Conservation (phyloP, 2,797 vertebrate species). For the Apogon talboti region DNA sequence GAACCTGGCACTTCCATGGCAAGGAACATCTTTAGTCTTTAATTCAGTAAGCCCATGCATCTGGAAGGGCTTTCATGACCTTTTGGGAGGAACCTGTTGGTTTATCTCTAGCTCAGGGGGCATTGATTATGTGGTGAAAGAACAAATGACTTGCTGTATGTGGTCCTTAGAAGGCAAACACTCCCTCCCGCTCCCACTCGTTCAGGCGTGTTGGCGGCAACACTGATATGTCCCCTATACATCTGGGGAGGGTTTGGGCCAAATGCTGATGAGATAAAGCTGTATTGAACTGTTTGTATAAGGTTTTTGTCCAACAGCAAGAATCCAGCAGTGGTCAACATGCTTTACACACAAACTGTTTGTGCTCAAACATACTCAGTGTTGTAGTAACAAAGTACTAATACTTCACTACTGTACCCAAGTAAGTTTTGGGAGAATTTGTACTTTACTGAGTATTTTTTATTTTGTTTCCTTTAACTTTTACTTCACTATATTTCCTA, state of each 20-base stretch:
- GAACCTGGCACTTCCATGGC: background rate
- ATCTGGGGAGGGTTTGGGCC: slow-evolving; percentile 45
- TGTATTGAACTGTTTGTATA: slow-evolving; percentile 61
- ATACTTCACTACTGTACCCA: too few relatives aligned
- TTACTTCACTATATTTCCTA: too few relatives aligned
- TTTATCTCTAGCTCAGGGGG: slow-evolving; percentile 71
- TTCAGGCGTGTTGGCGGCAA: slow-evolving; percentile 34
- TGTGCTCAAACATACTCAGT: slow-evolving; percentile 2
- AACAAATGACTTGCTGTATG: slow-evolving; percentile 78
- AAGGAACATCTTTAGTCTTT: slow-evolving; percentile 43
- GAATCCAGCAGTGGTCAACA: slow-evolving; percentile 39
- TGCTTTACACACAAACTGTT: slow-evolving; percentile 44
- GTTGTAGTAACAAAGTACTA: too few relatives aligned
- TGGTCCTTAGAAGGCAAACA: slow-evolving; percentile 65
- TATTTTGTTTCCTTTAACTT: too few relatives aligned
- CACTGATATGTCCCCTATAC: slow-evolving; percentile 40
- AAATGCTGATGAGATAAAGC: slow-evolving; percentile 53
- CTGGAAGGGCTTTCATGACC: slow-evolving; percentile 68
- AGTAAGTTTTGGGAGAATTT: too few relatives aligned
- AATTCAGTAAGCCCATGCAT: slow-evolving; percentile 62
- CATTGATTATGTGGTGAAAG: slow-evolving; percentile 80
- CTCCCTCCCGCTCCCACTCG: slow-evolving; percentile 1
- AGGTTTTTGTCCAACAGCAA: slow-evolving; percentile 42
- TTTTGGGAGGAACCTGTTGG: slow-evolving; percentile 61
- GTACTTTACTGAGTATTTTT: too few relatives aligned